phyloP scores from a whole-genome alignment of 2,113 vertebrate species.

The Vireo altiloquus region DNA sequence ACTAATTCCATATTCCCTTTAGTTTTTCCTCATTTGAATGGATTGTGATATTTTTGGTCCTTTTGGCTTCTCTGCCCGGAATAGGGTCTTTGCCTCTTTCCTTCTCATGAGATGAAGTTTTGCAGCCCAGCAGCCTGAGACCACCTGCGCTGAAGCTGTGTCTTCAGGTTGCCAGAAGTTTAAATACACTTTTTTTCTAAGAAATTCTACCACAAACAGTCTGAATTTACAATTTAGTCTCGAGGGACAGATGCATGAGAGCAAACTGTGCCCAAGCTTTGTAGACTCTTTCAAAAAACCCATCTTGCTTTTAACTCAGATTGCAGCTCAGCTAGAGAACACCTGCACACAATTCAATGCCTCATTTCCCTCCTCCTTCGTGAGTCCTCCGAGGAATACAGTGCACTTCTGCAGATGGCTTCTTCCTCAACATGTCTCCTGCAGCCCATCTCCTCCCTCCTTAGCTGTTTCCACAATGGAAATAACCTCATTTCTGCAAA shows the following conservation, averaged over 20 bases:
- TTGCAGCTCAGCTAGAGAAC: not conserved
- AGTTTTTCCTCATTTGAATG: not conserved
- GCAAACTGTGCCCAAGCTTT: not conserved
- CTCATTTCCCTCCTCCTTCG: not conserved
- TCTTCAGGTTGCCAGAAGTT: not conserved
- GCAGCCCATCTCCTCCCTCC: not conserved
- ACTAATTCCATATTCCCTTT: not conserved
- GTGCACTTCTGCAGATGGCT: not conserved
- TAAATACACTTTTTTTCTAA: not conserved
- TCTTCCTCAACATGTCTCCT: not conserved
- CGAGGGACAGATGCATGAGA: not conserved
- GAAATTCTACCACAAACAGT: not conserved
- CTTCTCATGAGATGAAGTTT: not conserved
- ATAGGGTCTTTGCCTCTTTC: not conserved
- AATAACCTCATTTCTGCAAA: not conserved
- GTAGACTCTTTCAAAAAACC: not conserved
- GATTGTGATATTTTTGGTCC: not conserved
- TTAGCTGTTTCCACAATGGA: not conserved
- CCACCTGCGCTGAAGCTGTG: not conserved
- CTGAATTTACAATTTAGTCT: not conserved
- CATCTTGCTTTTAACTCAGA: not conserved
- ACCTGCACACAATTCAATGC: not conserved
- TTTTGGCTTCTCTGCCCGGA: not conserved
- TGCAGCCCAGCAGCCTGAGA: not conserved
- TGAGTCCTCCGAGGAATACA: not conserved